Evolutionary conservation across 2,888 invertebrate genomes (phyloP).

Genomic region (Nowickia ferox): DNA sequence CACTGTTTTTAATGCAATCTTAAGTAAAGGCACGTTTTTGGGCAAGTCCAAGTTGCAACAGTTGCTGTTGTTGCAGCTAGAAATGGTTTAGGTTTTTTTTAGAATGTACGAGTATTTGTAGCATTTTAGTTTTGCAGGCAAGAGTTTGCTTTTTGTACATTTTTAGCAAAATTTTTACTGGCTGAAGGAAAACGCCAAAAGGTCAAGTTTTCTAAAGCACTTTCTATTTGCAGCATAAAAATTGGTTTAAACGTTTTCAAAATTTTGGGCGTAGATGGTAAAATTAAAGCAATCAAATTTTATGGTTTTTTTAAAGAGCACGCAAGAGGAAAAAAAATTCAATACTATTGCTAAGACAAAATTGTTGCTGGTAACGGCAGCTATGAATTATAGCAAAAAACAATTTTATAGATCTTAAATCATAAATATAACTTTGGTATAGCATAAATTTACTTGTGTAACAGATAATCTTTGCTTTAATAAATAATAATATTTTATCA

Average conservation of each 20-base stretch:
- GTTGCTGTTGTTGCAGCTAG: slow-evolving; percentile 17
- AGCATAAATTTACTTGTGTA: slow-evolving; percentile 25
- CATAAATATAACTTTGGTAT: slow-evolving; percentile 8
- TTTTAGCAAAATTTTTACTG: neutral
- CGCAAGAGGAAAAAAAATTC: slow-evolving; percentile 14
- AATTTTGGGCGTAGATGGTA: slow-evolving; percentile 57
- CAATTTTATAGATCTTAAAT: slow-evolving; percentile 41
- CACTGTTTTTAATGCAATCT: slow-evolving; percentile 23
- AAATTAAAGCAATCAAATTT: slow-evolving; percentile 65
- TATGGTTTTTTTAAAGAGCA: slow-evolving; percentile 62
- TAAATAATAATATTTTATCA: slow-evolving; percentile 51
- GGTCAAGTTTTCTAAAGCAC: slow-evolving; percentile 70
- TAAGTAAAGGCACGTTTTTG: slow-evolving; percentile 61
- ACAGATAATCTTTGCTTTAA: slow-evolving; percentile 16
- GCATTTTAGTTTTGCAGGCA: neutral
- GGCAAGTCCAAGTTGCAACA: slow-evolving; percentile 19
- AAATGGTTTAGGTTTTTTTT: slow-evolving; percentile 14
- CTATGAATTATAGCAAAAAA: slow-evolving; percentile 34
- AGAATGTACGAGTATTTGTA: slow-evolving; percentile 24
- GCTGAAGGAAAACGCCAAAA: slow-evolving; percentile 25
- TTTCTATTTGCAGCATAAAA: slow-evolving; percentile 62
- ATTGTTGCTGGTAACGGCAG: slow-evolving; percentile 17
- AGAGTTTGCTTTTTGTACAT: slow-evolving; percentile 3
- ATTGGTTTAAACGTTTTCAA: slow-evolving; percentile 40
- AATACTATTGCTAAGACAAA: neutral